Conservation (phyloP, 2,888 invertebrate species). For the Torymus aiolomorphi region DNA sequence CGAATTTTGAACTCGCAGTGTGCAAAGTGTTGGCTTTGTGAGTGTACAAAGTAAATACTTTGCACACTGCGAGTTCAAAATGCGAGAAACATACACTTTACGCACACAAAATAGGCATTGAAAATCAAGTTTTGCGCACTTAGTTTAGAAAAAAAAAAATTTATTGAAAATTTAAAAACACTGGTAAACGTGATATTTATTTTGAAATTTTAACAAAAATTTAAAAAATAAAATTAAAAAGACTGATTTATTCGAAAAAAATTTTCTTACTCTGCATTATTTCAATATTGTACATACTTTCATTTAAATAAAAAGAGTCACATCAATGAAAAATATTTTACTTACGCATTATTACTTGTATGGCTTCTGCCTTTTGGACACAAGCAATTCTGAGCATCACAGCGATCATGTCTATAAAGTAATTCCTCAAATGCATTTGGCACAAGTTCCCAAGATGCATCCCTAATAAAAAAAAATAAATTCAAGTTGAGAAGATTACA, state of each 20-base stretch:
- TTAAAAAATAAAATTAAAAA: constrained; percentile 3
- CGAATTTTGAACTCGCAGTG: too few species aligned
- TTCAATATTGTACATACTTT: too few species aligned
- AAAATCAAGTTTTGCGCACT: too few species aligned
- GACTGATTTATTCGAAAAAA: background rate
- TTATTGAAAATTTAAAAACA: constrained; percentile 11
- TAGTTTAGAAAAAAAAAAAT: too few species aligned
- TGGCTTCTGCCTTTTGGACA: constrained; percentile 80
- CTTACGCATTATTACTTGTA: constrained; percentile 74
- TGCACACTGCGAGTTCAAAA: too few species aligned
- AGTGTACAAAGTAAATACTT: too few species aligned
- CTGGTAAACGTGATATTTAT: too few species aligned
- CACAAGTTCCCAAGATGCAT: constrained; percentile 89
- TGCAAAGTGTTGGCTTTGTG: too few species aligned
- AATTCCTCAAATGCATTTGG: constrained; percentile 87
- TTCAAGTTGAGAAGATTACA: background rate
- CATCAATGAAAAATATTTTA: constrained; percentile 30
- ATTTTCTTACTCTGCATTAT: background rate
- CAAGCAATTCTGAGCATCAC: constrained; percentile 79
- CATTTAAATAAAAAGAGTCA: background rate
- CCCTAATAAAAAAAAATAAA: constrained; percentile 76
- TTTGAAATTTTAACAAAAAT: background rate
- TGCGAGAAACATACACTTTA: too few species aligned
- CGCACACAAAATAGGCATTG: too few species aligned
- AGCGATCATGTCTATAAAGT: constrained; percentile 79